Percentiles rank a stretch among this genome's conserved stretches.
Conservation (phyloP, 2,797 vertebrate genomes). For the Megaceryle alcyon region DNA sequence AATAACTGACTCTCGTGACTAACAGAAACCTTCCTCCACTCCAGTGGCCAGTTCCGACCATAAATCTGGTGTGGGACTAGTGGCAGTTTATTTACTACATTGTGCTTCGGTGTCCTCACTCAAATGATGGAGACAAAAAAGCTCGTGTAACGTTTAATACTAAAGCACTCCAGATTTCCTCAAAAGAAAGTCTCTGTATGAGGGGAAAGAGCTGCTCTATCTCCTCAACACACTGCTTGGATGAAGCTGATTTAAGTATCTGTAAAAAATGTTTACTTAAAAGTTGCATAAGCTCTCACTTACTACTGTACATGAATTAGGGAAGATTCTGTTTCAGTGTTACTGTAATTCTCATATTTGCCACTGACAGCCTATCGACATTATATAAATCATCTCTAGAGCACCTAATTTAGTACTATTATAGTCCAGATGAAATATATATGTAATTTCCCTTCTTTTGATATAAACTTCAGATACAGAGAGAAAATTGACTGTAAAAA, state of each 20-base stretch:
- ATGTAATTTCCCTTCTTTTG: slow-evolving; percentile 67
- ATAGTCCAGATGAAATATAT: slow-evolving; percentile 68
- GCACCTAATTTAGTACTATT: slow-evolving; percentile 62
- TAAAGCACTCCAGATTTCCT: neutral
- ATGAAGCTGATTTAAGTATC: neutral
- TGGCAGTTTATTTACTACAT: neutral
- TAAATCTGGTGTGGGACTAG: neutral
- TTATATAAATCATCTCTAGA: slow-evolving; percentile 57
- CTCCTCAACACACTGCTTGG: neutral
- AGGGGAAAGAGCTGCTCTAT: neutral
- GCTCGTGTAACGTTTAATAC: neutral
- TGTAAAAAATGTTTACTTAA: slow-evolving; percentile 4
- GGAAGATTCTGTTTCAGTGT: neutral
- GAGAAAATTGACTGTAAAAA: slow-evolving; percentile 68
- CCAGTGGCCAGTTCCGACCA: neutral
- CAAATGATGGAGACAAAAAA: neutral
- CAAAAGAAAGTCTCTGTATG: neutral
- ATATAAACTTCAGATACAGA: slow-evolving; percentile 59
- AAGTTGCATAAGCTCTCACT: slow-evolving; percentile 39
- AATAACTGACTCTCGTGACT: neutral
- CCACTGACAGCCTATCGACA: slow-evolving; percentile 37
- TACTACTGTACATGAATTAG: slow-evolving; percentile 36
- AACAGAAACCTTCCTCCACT: neutral
- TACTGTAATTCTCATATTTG: slow-evolving; percentile 33
- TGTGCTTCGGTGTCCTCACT: neutral